Evolutionary conservation across 2,113 vertebrate species (phyloP).

Genomic region (Oxygymnocypris stewartii): DNA sequence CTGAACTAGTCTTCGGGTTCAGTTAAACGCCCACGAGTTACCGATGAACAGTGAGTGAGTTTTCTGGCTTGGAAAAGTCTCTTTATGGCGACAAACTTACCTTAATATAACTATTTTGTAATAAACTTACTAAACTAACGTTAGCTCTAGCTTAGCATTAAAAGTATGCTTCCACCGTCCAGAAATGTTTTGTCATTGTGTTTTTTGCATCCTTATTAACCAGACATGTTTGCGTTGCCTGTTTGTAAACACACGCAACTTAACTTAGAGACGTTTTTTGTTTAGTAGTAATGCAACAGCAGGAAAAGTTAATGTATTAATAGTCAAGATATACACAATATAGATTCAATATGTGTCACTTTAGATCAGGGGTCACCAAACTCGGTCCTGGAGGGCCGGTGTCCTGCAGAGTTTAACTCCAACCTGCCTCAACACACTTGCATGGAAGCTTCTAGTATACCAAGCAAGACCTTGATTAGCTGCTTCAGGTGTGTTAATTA

Average conservation of each 20-base stretch:
- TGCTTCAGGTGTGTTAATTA: too few species aligned
- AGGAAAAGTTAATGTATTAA: neutral
- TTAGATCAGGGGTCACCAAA: neutral
- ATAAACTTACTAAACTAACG: neutral
- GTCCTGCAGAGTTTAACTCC: too few species aligned
- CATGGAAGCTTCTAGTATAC: too few species aligned
- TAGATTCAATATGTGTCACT: neutral
- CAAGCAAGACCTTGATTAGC: too few species aligned
- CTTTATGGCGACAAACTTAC: neutral
- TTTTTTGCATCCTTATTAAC: neutral
- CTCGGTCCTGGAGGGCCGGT: too few species aligned
- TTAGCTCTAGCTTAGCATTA: neutral
- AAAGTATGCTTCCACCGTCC: neutral
- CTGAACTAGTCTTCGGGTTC: neutral
- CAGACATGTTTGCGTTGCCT: neutral
- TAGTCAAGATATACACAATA: neutral
- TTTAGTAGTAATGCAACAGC: neutral
- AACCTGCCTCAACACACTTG: too few species aligned
- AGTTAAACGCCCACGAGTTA: neutral
- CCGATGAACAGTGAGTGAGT: conserved; percentile 1
- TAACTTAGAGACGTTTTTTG: neutral
- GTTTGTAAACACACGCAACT: neutral
- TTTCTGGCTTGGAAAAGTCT: neutral
- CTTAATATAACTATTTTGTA: neutral
- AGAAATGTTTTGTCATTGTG: neutral